A percentile compares a stretch with the other conserved stretches of the same genome.
Conservation (phyloP, 2,113 vertebrate genomes). For the Anseranas semipalmata region DNA sequence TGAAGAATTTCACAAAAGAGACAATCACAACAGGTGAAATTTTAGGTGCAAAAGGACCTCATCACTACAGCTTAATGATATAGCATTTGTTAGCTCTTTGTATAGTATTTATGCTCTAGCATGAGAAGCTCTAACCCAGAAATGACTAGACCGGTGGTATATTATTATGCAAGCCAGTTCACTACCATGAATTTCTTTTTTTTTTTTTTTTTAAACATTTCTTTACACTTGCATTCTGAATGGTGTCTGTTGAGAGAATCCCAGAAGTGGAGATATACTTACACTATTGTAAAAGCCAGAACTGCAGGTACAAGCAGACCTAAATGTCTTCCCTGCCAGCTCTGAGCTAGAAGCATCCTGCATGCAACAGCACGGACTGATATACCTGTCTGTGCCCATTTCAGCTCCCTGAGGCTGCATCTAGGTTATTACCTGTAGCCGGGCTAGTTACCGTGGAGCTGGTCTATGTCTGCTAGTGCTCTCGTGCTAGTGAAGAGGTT, state of each 20-base stretch:
- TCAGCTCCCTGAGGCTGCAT: not conserved
- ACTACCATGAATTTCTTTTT: not conserved
- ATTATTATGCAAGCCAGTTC: not conserved
- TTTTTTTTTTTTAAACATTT: not conserved
- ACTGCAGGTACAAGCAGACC: not conserved
- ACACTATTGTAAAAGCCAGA: not conserved
- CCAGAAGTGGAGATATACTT: accelerated
- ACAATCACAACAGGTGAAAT: not conserved
- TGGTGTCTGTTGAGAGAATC: not conserved
- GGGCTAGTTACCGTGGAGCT: not conserved
- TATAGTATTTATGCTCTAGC: not conserved
- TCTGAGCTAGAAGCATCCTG: not conserved
- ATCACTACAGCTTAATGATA: not conserved
- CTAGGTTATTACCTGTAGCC: accelerated
- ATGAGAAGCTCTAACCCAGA: not conserved
- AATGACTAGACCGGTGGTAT: not conserved
- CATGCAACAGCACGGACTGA: not conserved
- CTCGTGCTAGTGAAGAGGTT: not conserved
- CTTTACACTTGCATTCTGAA: not conserved
- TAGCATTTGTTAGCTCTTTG: not conserved
- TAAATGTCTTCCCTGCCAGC: not conserved
- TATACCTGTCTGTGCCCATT: accelerated
- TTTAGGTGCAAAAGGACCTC: not conserved
- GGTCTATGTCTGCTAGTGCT: not conserved
- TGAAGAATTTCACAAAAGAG: not conserved